Evolutionary conservation across 2,113 vertebrate species (phyloP), one percentile per base, ranked within the genome.

Genomic region (Dicentrarchus labrax): DNA sequence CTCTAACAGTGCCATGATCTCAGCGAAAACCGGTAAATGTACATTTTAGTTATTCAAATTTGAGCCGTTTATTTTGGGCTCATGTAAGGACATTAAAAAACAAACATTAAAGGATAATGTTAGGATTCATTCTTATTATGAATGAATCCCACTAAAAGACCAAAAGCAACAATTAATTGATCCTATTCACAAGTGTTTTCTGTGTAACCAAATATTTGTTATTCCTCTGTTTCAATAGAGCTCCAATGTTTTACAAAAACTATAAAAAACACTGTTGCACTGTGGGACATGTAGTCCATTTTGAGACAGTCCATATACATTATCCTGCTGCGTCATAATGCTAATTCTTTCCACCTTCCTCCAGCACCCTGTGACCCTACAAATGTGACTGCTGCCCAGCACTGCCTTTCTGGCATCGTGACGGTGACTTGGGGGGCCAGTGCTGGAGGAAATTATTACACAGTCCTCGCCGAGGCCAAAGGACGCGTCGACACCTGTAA

Each of bases 331-430:
- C 45, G 21, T 39, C 5, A 10, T 57, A 38, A 36, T 36, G 36
- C 15, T 16, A 38, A 13, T 36, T 4, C 56, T 38, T 6, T 45
- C 5, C 38, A 21, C 13, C 22, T 43, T 64, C 22, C 60, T 82
- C 6, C 79, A 96, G 96, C 90, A 9, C 96, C 96, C 15, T 96
- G 96, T 68, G 84, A 92, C 39, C 95, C 95, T 8, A 73, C 85
- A 53, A 86, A 89, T 5, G 84, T 95, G 47, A 0, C 39, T 0
- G 86, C 92, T 30, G 2, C 47, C 22, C 45, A 94, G 70, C 50
- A 91, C 54, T 96, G 96, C 62, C 8, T 50, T 43, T 78, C 91
- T 4, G 90, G 82, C 6, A 76, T 65, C 16, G 92, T 68, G 38
- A 90, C 59, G 0, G 93, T 95, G 70, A 91, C 53, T 0, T 96